Percentiles rank a stretch among this genome's conserved stretches.
Evolutionary conservation across 2,113 vertebrate species (phyloP).

Genomic region (Anoura caudifer): DNA sequence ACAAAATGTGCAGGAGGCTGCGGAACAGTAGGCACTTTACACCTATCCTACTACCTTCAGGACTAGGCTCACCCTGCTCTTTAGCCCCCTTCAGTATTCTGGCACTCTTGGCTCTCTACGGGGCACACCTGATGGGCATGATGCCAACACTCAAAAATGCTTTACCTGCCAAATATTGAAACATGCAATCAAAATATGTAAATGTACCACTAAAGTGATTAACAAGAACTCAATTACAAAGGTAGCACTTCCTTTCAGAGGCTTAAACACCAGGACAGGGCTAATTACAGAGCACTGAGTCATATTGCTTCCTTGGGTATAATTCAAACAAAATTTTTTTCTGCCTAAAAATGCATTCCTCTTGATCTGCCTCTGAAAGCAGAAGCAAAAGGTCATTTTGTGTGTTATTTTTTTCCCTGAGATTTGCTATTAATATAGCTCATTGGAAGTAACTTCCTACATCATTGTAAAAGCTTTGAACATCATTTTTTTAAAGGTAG

Average conservation of each 20-base stretch:
- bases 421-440: conserved; percentile 27
- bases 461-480: neutral
- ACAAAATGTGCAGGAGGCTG: neutral
- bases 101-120: neutral
- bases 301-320: neutral
- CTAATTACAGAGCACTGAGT: neutral
- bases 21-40: neutral
- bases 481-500: neutral
- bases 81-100: neutral
- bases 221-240: conserved; percentile 50
- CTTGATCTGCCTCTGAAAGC: conserved; percentile 30
- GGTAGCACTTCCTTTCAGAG: neutral
- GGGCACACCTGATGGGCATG: too few relatives aligned
- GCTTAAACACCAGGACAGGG: neutral
- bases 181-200: conserved; percentile 54
- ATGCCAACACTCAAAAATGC: neutral
- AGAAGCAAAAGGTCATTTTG: conserved; percentile 2
- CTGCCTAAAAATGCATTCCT: conserved; percentile 19
- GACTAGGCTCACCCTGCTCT: neutral
- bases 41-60: neutral
- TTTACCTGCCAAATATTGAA: neutral
- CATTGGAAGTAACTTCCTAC: neutral
- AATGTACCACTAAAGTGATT: conserved; percentile 32
- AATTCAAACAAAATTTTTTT: conserved; percentile 20
- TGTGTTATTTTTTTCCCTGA: neutral